Evolutionary conservation across 2,113 vertebrate species (phyloP).

Genomic region (Craseonycteris thonglongyai): DNA sequence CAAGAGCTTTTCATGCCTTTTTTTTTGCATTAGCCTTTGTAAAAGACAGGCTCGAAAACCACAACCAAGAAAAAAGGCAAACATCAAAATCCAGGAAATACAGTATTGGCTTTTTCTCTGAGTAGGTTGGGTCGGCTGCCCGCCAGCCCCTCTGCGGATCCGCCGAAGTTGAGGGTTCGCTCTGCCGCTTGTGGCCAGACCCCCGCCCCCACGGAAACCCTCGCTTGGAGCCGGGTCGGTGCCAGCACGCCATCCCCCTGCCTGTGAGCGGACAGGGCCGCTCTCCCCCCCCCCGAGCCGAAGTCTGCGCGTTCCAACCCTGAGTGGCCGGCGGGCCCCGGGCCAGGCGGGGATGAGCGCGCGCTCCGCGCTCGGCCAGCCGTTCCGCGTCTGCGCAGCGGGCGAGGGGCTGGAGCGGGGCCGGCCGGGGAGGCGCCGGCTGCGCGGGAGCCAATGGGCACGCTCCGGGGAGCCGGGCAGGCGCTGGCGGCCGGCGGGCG

Average conservation of each 20-base stretch:
- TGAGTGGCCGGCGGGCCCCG: not conserved
- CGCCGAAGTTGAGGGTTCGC: not conserved
- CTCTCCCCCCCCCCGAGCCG: not conserved
- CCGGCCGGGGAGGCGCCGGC: constrained; percentile 47
- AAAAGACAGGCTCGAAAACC: not conserved
- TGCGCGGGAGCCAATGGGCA: constrained; percentile 47
- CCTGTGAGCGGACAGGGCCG: not conserved
- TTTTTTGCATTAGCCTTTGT: not conserved
- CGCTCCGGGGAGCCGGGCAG: constrained; percentile 36
- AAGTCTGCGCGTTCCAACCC: accelerated
- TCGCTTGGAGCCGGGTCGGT: not conserved
- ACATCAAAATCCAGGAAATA: not conserved
- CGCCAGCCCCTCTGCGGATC: not conserved
- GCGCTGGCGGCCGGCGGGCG: constrained; percentile 8
- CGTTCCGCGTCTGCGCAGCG: constrained; percentile 69
- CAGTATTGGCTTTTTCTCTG: not conserved
- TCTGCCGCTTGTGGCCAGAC: not conserved
- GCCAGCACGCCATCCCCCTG: not conserved
- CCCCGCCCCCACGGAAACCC: not conserved
- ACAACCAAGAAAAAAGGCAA: not conserved
- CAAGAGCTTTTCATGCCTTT: not conserved
- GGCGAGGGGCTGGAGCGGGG: constrained; percentile 52
- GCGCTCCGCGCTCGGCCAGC: not conserved
- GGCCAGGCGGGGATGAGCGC: not conserved
- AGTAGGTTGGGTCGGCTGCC: not conserved